A percentile compares a stretch with the other conserved stretches of the same genome.
Evolutionary conservation across 2,113 vertebrate genomes (phyloP).

Genomic region (Hucho hucho): DNA sequence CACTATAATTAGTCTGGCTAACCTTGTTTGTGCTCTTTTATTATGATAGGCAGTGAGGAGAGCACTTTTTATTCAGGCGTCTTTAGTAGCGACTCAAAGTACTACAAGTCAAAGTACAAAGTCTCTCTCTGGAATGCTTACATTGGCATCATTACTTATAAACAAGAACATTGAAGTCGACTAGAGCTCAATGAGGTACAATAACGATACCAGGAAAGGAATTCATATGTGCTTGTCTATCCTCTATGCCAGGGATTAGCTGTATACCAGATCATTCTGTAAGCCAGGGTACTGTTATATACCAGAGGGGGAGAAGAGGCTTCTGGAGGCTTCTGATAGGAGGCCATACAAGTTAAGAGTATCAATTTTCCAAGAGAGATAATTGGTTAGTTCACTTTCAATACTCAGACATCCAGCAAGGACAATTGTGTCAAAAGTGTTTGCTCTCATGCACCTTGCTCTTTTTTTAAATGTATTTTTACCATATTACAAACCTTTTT

Average conservation of each 20-base stretch:
- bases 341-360: background rate
- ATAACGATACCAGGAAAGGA: constrained; percentile 53
- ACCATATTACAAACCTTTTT: too few relatives aligned
- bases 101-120: constrained; percentile 32
- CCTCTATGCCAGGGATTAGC: constrained; percentile 27
- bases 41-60: constrained; percentile 55
- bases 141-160: constrained; percentile 57
- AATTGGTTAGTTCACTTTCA: background rate
- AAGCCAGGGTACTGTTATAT: background rate
- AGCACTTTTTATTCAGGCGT: constrained; percentile 66
- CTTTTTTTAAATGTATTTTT: too few relatives aligned
- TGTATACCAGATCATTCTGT: constrained; percentile 10
- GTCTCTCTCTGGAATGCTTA: constrained; percentile 51
- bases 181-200: constrained; percentile 42
- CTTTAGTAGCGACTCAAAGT: constrained; percentile 53
- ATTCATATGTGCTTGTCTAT: constrained; percentile 51
- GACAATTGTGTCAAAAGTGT: too few relatives aligned
- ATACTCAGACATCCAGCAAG: too few relatives aligned
- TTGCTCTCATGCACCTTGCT: too few relatives aligned
- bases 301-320: background rate
- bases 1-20: constrained; percentile 59
- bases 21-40: constrained; percentile 64
- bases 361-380: background rate
- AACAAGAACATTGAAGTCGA: constrained; percentile 51
- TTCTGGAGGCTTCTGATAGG: background rate